Evolutionary conservation across 2,797 vertebrate genomes (phyloP).

Genomic region (Gymnoscopelus microlampas): DNA sequence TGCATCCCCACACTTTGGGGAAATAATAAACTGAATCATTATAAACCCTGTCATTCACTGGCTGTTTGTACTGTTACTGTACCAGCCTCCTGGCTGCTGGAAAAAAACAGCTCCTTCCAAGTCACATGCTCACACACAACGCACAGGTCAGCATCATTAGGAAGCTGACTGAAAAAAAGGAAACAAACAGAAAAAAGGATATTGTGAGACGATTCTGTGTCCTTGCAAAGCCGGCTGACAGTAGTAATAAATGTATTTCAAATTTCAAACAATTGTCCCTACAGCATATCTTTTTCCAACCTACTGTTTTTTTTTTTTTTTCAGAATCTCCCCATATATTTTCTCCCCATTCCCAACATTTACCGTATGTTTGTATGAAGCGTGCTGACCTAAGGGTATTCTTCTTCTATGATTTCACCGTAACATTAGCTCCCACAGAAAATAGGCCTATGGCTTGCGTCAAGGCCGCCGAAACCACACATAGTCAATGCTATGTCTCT

Average conservation of each 20-base stretch:
- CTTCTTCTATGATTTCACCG: background rate
- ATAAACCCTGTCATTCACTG: constrained; percentile 78
- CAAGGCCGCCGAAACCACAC: background rate
- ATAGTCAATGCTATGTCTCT: background rate
- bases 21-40: constrained; percentile 83
- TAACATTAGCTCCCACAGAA: background rate
- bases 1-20: constrained; percentile 67
- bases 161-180: constrained; percentile 54
- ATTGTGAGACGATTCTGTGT: constrained; percentile 48
- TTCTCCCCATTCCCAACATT: background rate
- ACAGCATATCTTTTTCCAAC: background rate
- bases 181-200: constrained; percentile 35
- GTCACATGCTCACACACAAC: constrained; percentile 33
- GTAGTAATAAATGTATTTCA: constrained; percentile 45
- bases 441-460: constrained; percentile 29
- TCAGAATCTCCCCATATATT: background rate
- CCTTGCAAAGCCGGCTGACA: constrained; percentile 29
- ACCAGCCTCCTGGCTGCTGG: constrained; percentile 52
- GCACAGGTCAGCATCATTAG: constrained; percentile 67
- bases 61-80: constrained; percentile 52
- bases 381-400: no score
- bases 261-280: background rate
- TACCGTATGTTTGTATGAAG: no score
- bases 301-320: background rate
- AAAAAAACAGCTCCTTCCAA: constrained; percentile 50